Conservation (phyloP, 2,888 invertebrate species). For the Epinotia demarniana region DNA sequence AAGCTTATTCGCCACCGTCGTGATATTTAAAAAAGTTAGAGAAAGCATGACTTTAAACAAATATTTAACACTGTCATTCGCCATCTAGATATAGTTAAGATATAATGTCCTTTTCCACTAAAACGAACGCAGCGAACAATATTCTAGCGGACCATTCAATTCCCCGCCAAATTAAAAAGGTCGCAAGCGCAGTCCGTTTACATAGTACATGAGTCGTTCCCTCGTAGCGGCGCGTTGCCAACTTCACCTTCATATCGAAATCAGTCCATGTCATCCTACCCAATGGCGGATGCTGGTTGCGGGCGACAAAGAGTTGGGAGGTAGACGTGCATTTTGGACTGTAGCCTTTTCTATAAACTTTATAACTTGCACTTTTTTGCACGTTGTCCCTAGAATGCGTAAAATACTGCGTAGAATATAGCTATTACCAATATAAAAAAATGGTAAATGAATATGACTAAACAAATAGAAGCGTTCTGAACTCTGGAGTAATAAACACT, state of each 20-base stretch:
- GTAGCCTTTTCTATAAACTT: too few species aligned
- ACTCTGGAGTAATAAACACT: too few species aligned
- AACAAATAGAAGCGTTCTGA: too few species aligned
- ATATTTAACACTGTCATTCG: background rate
- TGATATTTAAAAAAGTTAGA: too few species aligned
- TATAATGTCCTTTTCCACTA: background rate
- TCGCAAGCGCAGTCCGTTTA: background rate
- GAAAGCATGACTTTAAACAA: too few species aligned
- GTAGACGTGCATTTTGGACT: background rate
- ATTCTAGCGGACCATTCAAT: background rate
- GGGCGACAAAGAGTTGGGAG: slow-evolving; percentile 61
- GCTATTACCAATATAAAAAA: too few species aligned
- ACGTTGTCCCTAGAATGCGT: too few species aligned
- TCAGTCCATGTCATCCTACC: slow-evolving; percentile 55
- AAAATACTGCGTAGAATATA: too few species aligned
- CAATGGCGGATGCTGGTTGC: slow-evolving; percentile 73
- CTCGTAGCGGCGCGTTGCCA: slow-evolving; percentile 29
- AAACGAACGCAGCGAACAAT: background rate
- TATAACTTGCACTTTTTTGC: too few species aligned
- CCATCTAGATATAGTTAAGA: background rate
- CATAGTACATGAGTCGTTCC: background rate
- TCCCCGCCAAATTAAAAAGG: background rate
- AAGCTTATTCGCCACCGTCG: too few species aligned
- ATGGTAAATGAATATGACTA: too few species aligned
- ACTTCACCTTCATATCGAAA: slow-evolving; percentile 64